A percentile compares a stretch with the other conserved stretches of the same genome.
These are phyloP conservation scores for Thecocarcelia acutangulata DNA, from an alignment of 2,888 invertebrate genomes.

Conservation along the genomic window DNA sequence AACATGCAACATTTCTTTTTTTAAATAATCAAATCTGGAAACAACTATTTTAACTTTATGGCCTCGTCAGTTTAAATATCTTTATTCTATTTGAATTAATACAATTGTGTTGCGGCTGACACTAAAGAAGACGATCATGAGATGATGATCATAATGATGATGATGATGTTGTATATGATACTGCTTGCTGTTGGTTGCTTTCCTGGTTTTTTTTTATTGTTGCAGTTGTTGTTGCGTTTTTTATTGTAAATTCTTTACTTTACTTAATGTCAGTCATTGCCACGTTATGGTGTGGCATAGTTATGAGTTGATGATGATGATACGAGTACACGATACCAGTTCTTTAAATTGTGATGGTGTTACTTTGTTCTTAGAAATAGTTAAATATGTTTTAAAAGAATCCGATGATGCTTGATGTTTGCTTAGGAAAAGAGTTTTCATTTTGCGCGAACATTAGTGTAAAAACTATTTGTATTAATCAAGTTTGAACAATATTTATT, in stretches of 20 bases:
- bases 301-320: slow-evolving; percentile 23
- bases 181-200: background rate
- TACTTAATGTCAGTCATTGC: slow-evolving; percentile 1
- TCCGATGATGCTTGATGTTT: slow-evolving; percentile 23
- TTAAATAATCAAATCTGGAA: slow-evolving; percentile 2
- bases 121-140: slow-evolving; percentile 27
- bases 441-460: slow-evolving; percentile 24
- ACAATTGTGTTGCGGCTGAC: slow-evolving; percentile 50
- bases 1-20: slow-evolving; percentile 21
- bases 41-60: slow-evolving; percentile 34
- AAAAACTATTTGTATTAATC: too few relatives aligned
- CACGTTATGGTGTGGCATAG: slow-evolving; percentile 48
- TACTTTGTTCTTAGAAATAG: slow-evolving; percentile 16
- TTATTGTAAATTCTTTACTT: slow-evolving; percentile 45
- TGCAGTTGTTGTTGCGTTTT: too few relatives aligned
- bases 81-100: slow-evolving; percentile 48
- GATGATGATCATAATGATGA: slow-evolving; percentile 7
- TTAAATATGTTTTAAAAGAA: slow-evolving; percentile 51
- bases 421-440: slow-evolving; percentile 14
- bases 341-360: background rate
- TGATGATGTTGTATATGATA: slow-evolving; percentile 27
- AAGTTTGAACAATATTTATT: too few relatives aligned
- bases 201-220: too few relatives aligned
- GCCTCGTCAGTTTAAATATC: slow-evolving; percentile 41
- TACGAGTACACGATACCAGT: slow-evolving; percentile 2